These are phyloP conservation scores for Xenus cinereus DNA, from an alignment of 2,113 vertebrate species.

Conservation along the genomic window DNA sequence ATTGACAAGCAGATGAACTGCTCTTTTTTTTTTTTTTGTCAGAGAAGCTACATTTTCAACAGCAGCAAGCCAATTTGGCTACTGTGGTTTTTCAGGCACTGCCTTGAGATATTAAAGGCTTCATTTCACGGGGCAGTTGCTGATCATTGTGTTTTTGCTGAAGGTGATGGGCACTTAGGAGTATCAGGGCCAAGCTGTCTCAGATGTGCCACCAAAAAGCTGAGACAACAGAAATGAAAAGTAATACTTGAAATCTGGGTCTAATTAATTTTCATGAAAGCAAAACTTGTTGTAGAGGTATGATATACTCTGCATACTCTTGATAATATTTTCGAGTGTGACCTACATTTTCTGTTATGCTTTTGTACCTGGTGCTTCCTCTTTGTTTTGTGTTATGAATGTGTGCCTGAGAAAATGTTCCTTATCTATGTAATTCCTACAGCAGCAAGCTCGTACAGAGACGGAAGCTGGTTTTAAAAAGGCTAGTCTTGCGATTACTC, in stretches of 20 bases:
- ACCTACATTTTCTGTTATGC: not conserved
- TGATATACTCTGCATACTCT: not conserved
- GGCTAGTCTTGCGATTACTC: not conserved
- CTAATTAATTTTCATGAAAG: slow-evolving; percentile 9
- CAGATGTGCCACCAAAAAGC: not conserved
- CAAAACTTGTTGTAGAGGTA: not conserved
- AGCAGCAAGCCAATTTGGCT: not conserved
- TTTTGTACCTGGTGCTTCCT: not conserved
- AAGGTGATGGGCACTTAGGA: not conserved
- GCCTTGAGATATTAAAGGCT: not conserved
- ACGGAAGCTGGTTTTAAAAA: not conserved
- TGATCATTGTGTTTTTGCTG: accelerated
- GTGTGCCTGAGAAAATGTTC: not conserved
- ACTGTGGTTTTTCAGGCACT: not conserved
- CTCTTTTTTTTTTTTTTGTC: not conserved
- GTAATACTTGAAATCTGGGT: not conserved
- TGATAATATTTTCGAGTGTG: not conserved
- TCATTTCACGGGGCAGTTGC: not conserved
- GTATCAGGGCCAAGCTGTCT: not conserved
- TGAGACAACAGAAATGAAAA: not conserved
- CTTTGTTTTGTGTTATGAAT: not conserved
- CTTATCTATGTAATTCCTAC: not conserved
- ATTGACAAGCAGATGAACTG: not conserved
- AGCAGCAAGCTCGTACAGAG: not conserved
- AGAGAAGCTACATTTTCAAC: not conserved